Base-by-base conservation (phyloP, 2,113 vertebrate species). In the Hucho hucho region DNA sequence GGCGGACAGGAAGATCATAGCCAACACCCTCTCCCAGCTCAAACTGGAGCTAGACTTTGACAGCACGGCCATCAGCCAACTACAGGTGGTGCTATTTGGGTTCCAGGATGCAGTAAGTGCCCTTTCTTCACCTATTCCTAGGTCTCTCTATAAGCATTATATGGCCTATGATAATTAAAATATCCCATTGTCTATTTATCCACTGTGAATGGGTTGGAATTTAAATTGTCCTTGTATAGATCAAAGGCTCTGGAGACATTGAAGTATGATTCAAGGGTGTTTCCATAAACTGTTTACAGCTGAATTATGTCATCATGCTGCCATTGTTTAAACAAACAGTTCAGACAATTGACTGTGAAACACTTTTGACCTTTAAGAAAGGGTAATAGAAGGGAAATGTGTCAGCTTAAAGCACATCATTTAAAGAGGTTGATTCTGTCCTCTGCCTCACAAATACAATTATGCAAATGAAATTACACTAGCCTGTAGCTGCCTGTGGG, bases 31-130 rank as follows among this genome's bases (percentile, higher is more conserved):
- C 77, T 99, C 97, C 0, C 97, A 96, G 76, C 92, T 99, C 80
- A 99, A 99, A 81, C 86, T 99, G 82, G 98, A 99, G 91, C 89
- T 99, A 43, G 98, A 99, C 85, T 99, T 99, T 0, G 98, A 99
- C 91, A 99, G 96, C 89, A 95, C 95, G 0, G 96, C 97, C 22
- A 99, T 99, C 79, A 99, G 95, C 79, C 97, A 99, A 83, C 94
- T 99, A 75, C 98, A 99, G 86, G 93, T 99, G 14, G 95, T 96
- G 66, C 94, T 99, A 64, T 99, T 99, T 20, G 91, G 97, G 76
- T 98, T 99, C 84, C 98, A 99, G 83, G 98, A 99, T 70, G 98
- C 97, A 58, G 98, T 99, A 84, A 95, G 97, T 96, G 46, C 46
- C 28, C 28, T 28, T 26, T 18, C 26, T 32, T 24, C 28, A 46